These are phyloP conservation scores for Terebella lapidaria DNA, from an alignment of 2,888 invertebrate genomes.

Conservation along the genomic window DNA sequence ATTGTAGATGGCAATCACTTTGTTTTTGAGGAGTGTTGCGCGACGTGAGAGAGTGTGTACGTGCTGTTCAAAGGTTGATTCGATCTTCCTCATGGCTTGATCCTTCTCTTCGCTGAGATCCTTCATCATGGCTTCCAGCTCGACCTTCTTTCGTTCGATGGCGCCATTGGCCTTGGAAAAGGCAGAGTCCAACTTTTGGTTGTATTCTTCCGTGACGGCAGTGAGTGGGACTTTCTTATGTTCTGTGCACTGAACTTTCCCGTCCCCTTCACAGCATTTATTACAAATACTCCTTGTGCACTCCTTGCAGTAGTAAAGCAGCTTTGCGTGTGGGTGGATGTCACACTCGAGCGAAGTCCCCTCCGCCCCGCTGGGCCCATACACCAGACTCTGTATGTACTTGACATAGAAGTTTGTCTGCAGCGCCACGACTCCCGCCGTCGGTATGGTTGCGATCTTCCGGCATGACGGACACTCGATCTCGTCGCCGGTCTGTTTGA, in stretches of 20 bases:
- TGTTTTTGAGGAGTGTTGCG: conserved; percentile 29
- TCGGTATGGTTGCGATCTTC: conserved; percentile 26
- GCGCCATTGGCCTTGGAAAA: conserved; percentile 24
- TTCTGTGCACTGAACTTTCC: background rate
- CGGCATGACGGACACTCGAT: conserved; percentile 31
- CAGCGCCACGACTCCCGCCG: conserved; percentile 28
- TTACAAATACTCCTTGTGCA: conserved; percentile 16
- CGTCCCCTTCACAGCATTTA: conserved; percentile 10
- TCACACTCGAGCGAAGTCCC: conserved; percentile 12
- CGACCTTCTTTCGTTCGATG: conserved; percentile 26
- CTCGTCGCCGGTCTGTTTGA: conserved; percentile 27
- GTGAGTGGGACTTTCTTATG: conserved; percentile 22
- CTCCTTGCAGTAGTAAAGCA: conserved; percentile 10
- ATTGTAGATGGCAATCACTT: conserved; percentile 29
- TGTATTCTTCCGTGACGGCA: conserved; percentile 23
- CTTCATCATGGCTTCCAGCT: conserved; percentile 23
- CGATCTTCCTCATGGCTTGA: conserved; percentile 25
- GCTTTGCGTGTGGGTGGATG: conserved; percentile 9
- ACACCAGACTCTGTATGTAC: conserved; percentile 29
- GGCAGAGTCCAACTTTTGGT: conserved; percentile 22
- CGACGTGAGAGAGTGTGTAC: conserved; percentile 24
- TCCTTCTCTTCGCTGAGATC: conserved; percentile 26
- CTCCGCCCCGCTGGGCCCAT: conserved; percentile 6
- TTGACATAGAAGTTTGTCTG: conserved; percentile 31
- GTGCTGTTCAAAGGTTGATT: conserved; percentile 26